These are phyloP conservation scores for Hoplias malabaricus DNA, from an alignment of 2,113 vertebrate species.

Conservation along the genomic window DNA sequence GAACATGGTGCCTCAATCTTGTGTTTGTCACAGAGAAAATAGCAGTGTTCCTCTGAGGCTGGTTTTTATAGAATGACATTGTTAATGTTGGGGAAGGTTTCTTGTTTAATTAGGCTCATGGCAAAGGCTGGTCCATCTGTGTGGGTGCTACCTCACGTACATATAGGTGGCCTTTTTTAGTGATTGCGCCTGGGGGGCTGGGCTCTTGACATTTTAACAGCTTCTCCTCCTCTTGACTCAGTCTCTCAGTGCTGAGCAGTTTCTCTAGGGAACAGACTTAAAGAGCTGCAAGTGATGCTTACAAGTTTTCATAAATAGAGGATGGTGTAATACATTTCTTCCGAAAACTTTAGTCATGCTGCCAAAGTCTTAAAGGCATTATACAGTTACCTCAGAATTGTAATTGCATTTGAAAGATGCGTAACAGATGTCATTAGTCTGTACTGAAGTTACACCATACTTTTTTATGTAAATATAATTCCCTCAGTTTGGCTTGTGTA, in stretches of 20 bases:
- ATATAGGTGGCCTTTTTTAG: slow-evolving; percentile 34
- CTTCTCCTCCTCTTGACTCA: neutral
- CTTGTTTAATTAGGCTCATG: slow-evolving; percentile 36
- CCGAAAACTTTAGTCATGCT: neutral
- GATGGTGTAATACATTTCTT: neutral
- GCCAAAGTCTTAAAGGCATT: neutral
- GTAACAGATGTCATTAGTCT: neutral
- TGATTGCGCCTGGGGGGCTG: slow-evolving; percentile 1
- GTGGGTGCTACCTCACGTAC: neutral
- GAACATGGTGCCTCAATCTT: neutral
- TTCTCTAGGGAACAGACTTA: neutral
- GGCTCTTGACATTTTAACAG: slow-evolving; percentile 40
- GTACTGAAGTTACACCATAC: neutral
- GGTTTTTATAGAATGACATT: neutral
- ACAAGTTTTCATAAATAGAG: neutral
- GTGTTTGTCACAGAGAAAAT: slow-evolving; percentile 29
- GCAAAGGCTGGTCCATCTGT: neutral
- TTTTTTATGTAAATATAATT: neutral
- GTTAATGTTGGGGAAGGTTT: slow-evolving; percentile 29
- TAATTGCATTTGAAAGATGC: neutral
- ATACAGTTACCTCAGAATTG: neutral
- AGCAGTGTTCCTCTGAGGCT: slow-evolving; percentile 6
- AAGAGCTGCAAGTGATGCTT: neutral
- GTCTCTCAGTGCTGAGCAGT: neutral
- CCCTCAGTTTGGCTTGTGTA: neutral